phyloP scores from a whole-genome alignment of 2,797 vertebrate species.

The Phrynocephalus guinanensis region DNA sequence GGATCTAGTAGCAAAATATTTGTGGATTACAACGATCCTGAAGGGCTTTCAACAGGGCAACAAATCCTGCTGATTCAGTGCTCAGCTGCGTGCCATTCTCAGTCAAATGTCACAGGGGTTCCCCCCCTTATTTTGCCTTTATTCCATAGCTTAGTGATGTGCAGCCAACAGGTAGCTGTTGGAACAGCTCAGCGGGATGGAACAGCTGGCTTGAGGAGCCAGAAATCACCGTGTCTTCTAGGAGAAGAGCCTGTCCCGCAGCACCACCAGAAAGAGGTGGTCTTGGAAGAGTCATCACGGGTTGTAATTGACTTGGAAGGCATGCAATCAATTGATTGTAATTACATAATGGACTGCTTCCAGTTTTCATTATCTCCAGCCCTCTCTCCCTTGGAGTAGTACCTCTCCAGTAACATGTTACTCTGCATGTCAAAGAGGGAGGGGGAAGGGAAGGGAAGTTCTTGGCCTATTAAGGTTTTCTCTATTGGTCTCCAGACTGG shows the following conservation, averaged over 20 bases:
- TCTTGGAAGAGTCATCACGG: no score
- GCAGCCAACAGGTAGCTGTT: no score
- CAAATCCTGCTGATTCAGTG: neutral
- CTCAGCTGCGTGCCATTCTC: neutral
- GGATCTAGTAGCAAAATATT: neutral
- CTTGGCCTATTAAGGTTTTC: neutral
- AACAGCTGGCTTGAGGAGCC: no score
- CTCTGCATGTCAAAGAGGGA: neutral
- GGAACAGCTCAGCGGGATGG: no score
- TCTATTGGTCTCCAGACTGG: neutral
- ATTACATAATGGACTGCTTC: neutral
- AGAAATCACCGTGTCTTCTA: no score
- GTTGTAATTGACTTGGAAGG: no score
- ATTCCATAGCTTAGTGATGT: neutral
- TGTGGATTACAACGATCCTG: neutral
- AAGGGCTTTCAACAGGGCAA: conserved; percentile 1
- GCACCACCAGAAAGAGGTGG: no score
- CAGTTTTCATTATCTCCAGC: neutral
- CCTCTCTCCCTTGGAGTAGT: neutral
- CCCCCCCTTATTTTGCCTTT: neutral
- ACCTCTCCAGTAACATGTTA: neutral
- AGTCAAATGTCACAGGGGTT: neutral
- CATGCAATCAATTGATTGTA: neutral
- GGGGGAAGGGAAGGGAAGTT: no score
- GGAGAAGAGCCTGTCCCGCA: no score